A percentile compares a stretch with the other conserved stretches of the same genome.
Evolutionary conservation across 2,888 invertebrate species (phyloP).

Genomic region (Melinopterus prodromus): DNA sequence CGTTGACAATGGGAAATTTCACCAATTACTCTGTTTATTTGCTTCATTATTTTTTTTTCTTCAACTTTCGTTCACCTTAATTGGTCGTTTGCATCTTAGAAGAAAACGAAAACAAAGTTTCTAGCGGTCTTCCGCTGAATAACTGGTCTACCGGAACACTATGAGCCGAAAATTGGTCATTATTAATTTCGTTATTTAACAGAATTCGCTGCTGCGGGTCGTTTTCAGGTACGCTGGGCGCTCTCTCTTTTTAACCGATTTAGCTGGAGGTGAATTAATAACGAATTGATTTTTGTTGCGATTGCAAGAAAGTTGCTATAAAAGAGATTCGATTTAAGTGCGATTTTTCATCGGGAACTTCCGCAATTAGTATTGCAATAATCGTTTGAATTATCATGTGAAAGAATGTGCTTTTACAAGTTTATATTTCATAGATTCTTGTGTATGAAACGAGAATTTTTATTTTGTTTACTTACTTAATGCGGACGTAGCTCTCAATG

Average conservation of each 20-base stretch:
- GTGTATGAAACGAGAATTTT: too few species aligned
- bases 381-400: background rate
- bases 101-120: background rate
- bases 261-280: background rate
- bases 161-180: background rate
- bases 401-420: background rate
- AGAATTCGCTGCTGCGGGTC: background rate
- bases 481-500: too few species aligned
- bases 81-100: background rate
- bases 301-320: background rate
- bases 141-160: background rate
- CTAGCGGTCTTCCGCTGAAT: background rate
- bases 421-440: too few species aligned
- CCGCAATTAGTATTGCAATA: background rate
- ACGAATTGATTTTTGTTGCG: background rate
- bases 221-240: background rate
- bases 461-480: too few species aligned
- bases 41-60: background rate
- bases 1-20: background rate
- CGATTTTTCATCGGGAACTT: background rate
- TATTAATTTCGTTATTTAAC: conserved; percentile 4
- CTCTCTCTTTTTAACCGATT: background rate
- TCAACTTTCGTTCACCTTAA: background rate
- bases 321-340: background rate
- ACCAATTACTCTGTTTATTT: background rate